Conservation (phyloP, 2,888 invertebrate species). For the Carpatolechia fugitivella region DNA sequence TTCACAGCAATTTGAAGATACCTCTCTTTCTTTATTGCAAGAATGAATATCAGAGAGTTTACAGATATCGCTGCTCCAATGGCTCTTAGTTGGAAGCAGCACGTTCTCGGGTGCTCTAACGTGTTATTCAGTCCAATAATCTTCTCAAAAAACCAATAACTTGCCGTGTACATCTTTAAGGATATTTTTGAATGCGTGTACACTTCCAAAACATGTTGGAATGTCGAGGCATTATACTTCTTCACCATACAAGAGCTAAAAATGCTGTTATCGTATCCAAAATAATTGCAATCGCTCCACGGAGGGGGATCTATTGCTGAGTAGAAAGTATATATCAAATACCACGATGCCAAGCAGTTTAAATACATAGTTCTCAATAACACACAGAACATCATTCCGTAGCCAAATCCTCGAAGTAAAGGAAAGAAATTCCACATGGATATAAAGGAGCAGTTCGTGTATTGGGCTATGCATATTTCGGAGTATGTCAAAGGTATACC, state of each 20-base stretch:
- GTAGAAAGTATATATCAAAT: conserved; percentile 55
- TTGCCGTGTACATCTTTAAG: conserved; percentile 55
- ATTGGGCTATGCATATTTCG: conserved; percentile 64
- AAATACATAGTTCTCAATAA: conserved; percentile 50
- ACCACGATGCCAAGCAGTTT: conserved; percentile 55
- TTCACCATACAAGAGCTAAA: conserved; percentile 57
- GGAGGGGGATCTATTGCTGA: conserved; percentile 55
- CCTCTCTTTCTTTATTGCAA: conserved; percentile 53
- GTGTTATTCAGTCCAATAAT: conserved; percentile 57
- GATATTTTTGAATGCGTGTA: not conserved
- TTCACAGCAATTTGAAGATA: conserved; percentile 44
- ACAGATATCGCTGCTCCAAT: conserved; percentile 37
- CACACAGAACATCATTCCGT: conserved; percentile 48
- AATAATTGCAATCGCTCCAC: conserved; percentile 56
- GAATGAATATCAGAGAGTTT: conserved; percentile 38
- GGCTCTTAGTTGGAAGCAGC: conserved; percentile 49
- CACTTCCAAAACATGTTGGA: conserved; percentile 42
- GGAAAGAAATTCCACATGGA: conserved; percentile 63
- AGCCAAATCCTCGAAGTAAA: conserved; percentile 54
- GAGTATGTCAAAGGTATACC: conserved; percentile 66
- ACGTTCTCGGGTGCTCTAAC: conserved; percentile 34
- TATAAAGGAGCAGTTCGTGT: conserved; percentile 28
- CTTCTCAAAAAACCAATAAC: conserved; percentile 55
- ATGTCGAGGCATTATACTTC: conserved; percentile 53
- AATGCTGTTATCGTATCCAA: conserved; percentile 28